Conservation (phyloP, 2,113 vertebrate species). For the Perca fluviatilis region DNA sequence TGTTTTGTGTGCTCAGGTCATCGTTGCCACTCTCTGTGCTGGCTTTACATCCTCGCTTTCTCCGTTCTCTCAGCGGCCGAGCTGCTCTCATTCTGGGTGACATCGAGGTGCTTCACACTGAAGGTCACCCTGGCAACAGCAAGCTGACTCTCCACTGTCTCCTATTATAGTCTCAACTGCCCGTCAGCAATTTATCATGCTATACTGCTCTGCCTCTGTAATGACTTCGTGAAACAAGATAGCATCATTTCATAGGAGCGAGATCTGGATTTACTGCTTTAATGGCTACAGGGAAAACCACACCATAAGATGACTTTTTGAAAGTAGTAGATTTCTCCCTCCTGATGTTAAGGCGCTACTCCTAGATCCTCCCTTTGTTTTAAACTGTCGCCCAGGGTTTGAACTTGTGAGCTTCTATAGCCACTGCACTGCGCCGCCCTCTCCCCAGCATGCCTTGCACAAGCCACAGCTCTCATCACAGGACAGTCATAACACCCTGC, state of each 20-base stretch:
- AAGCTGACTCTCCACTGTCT: slow-evolving; percentile 44
- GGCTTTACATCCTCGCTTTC: not conserved
- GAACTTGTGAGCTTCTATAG: slow-evolving; percentile 1
- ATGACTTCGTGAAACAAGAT: slow-evolving; percentile 67
- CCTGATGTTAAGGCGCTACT: not conserved
- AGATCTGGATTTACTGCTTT: not conserved
- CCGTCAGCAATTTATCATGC: slow-evolving; percentile 64
- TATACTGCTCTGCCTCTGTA: slow-evolving; percentile 28
- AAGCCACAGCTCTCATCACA: slow-evolving; percentile 72
- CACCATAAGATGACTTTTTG: not conserved
- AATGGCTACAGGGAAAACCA: slow-evolving; percentile 20
- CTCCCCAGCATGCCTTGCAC: slow-evolving; percentile 39
- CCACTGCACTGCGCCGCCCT: not conserved
- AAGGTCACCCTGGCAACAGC: slow-evolving; percentile 70
- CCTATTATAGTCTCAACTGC: slow-evolving; percentile 62
- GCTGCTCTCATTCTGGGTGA: slow-evolving; percentile 46
- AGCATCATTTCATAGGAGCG: slow-evolving; percentile 18
- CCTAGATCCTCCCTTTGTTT: slow-evolving; percentile 34
- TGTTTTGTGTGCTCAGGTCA: slow-evolving; percentile 12
- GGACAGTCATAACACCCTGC: slow-evolving; percentile 64
- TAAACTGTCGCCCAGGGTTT: slow-evolving; percentile 34
- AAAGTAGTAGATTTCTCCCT: not conserved
- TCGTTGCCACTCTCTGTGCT: not conserved
- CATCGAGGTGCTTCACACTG: slow-evolving; percentile 41
- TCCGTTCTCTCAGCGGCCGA: not conserved